phyloP scores from a whole-genome alignment of 2,888 invertebrate genomes.

The Arge pagana region DNA sequence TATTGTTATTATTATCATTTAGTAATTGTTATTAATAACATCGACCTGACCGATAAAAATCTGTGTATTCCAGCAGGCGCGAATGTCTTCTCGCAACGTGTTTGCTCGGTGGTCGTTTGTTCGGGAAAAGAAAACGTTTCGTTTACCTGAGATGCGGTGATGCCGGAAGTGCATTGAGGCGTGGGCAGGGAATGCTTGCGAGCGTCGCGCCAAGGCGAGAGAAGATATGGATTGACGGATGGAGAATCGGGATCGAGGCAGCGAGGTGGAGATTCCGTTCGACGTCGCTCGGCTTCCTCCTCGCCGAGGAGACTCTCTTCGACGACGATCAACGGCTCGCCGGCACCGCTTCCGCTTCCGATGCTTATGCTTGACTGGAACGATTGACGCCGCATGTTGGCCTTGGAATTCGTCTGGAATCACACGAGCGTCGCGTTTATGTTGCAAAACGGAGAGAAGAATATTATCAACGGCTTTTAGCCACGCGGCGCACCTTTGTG shows the following conservation, averaged over 20 bases:
- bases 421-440: conserved; percentile 15
- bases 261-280: conserved; percentile 62
- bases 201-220: conserved; percentile 81
- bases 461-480: no score
- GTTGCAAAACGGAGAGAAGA: not conserved
- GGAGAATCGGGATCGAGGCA: conserved; percentile 79
- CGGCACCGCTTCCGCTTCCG: conserved; percentile 51
- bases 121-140: no score
- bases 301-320: conserved; percentile 76
- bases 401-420: not conserved
- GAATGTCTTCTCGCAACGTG: no score
- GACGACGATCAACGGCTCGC: conserved; percentile 81
- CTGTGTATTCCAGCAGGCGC: no score
- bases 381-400: conserved; percentile 50
- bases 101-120: no score
- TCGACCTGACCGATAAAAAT: no score
- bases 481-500: no score
- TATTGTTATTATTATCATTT: no score
- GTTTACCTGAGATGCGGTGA: conserved; percentile 82
- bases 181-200: conserved; percentile 85
- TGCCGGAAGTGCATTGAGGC: conserved; percentile 82
- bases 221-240: conserved; percentile 74
- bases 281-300: conserved; percentile 63
- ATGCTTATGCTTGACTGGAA: conserved; percentile 37
- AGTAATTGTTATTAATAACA: no score